These are phyloP conservation scores for Troides aeacus DNA, from an alignment of 2,888 invertebrate genomes.

Conservation along the genomic window DNA sequence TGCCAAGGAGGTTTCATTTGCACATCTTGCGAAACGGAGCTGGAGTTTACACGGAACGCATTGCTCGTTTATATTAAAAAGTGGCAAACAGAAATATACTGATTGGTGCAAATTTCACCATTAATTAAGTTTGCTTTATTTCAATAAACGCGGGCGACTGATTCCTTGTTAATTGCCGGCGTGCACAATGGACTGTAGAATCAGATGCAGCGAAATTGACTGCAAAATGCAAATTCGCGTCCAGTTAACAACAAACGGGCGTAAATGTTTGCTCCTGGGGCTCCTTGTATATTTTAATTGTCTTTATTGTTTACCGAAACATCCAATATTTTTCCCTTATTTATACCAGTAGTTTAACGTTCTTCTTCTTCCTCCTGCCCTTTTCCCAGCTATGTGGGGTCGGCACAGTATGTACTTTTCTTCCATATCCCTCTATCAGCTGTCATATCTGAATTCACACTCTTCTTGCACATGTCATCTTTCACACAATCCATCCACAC, in stretches of 20 bases:
- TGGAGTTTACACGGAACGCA: constrained; percentile 13
- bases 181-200: constrained; percentile 54
- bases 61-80: constrained; percentile 35
- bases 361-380: background rate
- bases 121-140: constrained; percentile 63
- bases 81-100: constrained; percentile 35
- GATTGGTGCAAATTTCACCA: constrained; percentile 41
- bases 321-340: background rate
- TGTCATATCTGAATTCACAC: no score
- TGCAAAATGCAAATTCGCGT: constrained; percentile 54
- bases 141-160: constrained; percentile 63
- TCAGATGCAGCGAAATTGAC: constrained; percentile 50
- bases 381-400: no score
- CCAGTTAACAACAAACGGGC: constrained; percentile 41
- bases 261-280: constrained; percentile 59
- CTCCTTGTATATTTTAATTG: constrained; percentile 62
- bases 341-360: background rate
- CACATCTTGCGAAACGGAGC: constrained; percentile 16
- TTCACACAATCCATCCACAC: no score
- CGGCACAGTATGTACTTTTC: no score
- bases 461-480: no score
- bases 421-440: no score
- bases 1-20: constrained; percentile 18
- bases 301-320: constrained; percentile 33
- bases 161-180: constrained; percentile 70